These are phyloP conservation scores for Malurus alboscapulatus DNA, from an alignment of 2,113 vertebrate genomes.

Conservation along the genomic window DNA sequence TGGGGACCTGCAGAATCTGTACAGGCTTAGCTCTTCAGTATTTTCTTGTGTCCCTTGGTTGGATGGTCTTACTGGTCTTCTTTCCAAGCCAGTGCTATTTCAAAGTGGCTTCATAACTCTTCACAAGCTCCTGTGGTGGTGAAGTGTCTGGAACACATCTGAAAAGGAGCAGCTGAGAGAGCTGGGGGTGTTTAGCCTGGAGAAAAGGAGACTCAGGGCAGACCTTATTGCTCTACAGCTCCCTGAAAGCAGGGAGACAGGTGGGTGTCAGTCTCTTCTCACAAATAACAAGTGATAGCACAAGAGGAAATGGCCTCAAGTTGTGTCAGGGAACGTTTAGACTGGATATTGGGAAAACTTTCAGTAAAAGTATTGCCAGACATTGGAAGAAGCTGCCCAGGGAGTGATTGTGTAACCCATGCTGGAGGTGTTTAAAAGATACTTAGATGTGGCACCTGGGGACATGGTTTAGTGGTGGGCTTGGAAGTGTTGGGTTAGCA, in stretches of 20 bases:
- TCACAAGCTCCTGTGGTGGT: not conserved
- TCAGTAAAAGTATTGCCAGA: not conserved
- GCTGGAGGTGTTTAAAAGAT: not conserved
- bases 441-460: not conserved
- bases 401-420: not conserved
- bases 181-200: not conserved
- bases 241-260: not conserved
- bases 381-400: not conserved
- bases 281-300: not conserved
- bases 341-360: not conserved
- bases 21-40: not conserved
- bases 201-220: not conserved
- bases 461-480: not conserved
- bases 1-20: not conserved
- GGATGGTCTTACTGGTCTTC: not conserved
- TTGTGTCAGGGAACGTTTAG: not conserved
- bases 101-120: not conserved
- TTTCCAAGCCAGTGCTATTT: not conserved
- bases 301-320: not conserved
- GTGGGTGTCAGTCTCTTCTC: accelerated
- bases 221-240: not conserved
- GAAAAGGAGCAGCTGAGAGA: not conserved
- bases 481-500: not conserved
- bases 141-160: not conserved
- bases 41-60: not conserved